Evolutionary conservation across 1,140 invertebrate genomes (phyloP), one percentile per base, ranked within the genome.

Genomic region (Caerostris extrusa): DNA sequence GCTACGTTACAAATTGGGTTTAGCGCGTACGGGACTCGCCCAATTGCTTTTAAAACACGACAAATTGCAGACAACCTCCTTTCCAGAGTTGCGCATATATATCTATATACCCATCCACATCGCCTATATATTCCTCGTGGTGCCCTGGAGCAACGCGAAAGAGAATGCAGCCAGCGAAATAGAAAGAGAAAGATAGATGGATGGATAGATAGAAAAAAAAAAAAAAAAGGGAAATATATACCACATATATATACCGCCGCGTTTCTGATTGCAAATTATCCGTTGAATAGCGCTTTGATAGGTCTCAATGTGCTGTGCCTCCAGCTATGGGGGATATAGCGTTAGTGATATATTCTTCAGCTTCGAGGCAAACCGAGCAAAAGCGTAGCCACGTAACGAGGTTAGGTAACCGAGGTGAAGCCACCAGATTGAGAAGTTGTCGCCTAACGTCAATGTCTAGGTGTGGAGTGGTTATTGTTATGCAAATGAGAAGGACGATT

Each of bases 11-110:
- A 93, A 93, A 93, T 93, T 93, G 83, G 81, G 91, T 93, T 93
- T 93, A 85, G 81, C 53, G 60, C 82, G 83, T 69, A 87, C 82
- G 91, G 83, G 91, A 77, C 57, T 64, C 55, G 61, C 58, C 81
- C 91, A 87, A 93, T 93, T 93, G 91, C 91, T 93, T 93, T 93
- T 93, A 93, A 93, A 93, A 93, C 91, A 93, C 83, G 91, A 93
- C 91, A 93, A 93, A 93, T 93, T 93, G 91, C 88, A 90, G 64
- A 67, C 91, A 86, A 55, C 91, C 60, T 34, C 53, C 91, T 19
- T 50, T n/a, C 77, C 7, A 8, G 58, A 64, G 61, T 5, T 5
- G 10, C 10, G 8, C 61, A 89, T 53, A 89, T 69, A 89, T 87
- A 87, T 87, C 19, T 77, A 50, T 81, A 77, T 91, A 55, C 50